Base-by-base conservation (phyloP, 2,888 invertebrate species). In the Priapulus caudatus region DNA sequence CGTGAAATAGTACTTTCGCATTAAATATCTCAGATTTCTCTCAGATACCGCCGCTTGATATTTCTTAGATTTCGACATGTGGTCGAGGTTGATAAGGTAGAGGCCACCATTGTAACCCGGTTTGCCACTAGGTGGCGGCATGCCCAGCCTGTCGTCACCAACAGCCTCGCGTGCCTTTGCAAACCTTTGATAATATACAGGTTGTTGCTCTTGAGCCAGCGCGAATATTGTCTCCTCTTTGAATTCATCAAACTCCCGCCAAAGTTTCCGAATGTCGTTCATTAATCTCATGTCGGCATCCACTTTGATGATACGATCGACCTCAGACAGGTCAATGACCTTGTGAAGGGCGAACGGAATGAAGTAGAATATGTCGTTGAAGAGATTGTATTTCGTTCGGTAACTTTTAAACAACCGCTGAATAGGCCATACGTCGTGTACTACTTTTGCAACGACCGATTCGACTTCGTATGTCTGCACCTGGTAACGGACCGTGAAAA, bases 21-120 rank as follows among this genome's bases (percentile, higher is more conserved):
- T 33, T 10, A 33, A n/a, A 10, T 10, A 33, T n/a, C n/a, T 33
- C 10, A 33, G 33, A 33, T 33, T 10, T 10, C n/a, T n/a, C n/a
- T 33, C 33, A 10, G 10, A n/a, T 10, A 73, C 70, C 47, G 81
- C 73, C 46, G 75, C 70, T 56, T 77, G 72, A 63, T 82, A 85
- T 16, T 76, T 66, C 22, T 70, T 64, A 0, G 83, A 84, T 50
- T 75, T 69, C 56, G 84, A 72, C 69, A 85, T 78, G 59, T 77
- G 77, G 48, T 80, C 76, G 33, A 87, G 72, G 64, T 83, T 75
- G 47, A 87, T 73, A 44, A 87, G 72, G 33, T 87, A 75, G 1
- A 87, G 82, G 3, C 86, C 87, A 59, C 84, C 84, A 70, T 87
- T 87, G 61, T 82, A 81, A 1, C 87, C 86, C n/a, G 84, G 81